phyloP scores from a whole-genome alignment of 2,888 invertebrate species.

The Acrobasis suavella region DNA sequence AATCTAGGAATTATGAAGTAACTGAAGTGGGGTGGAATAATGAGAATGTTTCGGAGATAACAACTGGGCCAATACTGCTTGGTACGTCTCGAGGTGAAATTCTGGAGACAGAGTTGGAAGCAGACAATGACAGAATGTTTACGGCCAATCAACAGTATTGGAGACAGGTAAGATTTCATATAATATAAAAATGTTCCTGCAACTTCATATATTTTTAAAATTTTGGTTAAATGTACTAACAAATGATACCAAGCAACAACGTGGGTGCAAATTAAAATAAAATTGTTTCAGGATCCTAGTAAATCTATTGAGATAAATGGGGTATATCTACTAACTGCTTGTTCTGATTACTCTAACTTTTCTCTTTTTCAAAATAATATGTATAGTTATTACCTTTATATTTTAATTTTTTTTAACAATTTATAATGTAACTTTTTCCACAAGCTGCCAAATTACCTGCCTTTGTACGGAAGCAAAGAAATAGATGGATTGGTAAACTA shows the following conservation, averaged over 20 bases:
- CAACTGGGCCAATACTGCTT: slow-evolving; percentile 92
- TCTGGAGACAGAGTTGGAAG: slow-evolving; percentile 93
- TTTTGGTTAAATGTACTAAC: too few relatives aligned
- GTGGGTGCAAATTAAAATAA: too few relatives aligned
- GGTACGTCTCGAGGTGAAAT: slow-evolving; percentile 95
- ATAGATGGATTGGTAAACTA: slow-evolving; percentile 87
- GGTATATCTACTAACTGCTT: too few relatives aligned
- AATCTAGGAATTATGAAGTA: slow-evolving; percentile 90
- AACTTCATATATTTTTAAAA: too few relatives aligned
- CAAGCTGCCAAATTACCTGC: slow-evolving; percentile 90
- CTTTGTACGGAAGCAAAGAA: slow-evolving; percentile 87
- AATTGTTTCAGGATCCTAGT: too few relatives aligned
- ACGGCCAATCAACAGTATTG: slow-evolving; percentile 90
- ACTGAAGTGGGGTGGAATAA: slow-evolving; percentile 96
- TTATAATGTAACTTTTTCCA: slow-evolving; percentile 42
- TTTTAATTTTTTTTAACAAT: slow-evolving; percentile 24
- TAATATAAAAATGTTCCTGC: too few relatives aligned
- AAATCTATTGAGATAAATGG: too few relatives aligned
- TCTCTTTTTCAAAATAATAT: too few relatives aligned
- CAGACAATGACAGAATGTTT: slow-evolving; percentile 92
- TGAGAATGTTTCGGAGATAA: slow-evolving; percentile 84
- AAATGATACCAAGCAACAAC: too few relatives aligned
- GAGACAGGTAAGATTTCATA: slow-evolving; percentile 86
- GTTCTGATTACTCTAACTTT: too few relatives aligned
- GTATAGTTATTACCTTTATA: too few relatives aligned